Base-by-base conservation (phyloP, 2,888 invertebrate species). In the Acleris cristana region DNA sequence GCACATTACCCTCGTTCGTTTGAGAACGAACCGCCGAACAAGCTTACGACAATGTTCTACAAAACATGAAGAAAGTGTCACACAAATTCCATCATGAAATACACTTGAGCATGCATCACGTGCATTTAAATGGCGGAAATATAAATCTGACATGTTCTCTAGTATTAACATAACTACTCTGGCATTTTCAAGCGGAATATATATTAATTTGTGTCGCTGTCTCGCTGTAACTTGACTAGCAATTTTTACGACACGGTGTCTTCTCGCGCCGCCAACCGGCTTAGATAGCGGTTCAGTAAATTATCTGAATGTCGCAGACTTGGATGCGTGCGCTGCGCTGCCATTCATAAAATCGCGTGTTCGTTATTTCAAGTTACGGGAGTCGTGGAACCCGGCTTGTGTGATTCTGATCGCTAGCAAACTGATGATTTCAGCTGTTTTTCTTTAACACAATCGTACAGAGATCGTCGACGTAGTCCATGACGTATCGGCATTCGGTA, bases 291-390 rank as follows among this genome's bases (percentile, higher is more conserved):
- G 58, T 70, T 51, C 67, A 64, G 64, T 58, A 58, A 57, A 61
- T 70, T 70, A 70, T 64, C 70, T 67, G 69, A 61, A 73, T 68
- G 73, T 71, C 72, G 70, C 67, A 72, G 72, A 71, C 66, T 68
- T 76, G 75, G 76, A 79, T 78, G 77, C 73, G 74, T 40, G 40
- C 14, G 40, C 14, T 14, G 40, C 79, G 80, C 76, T 73, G 74
- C 79, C 82, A 85, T 83, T 84, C 79, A 80, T 75, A 81, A 77
- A 80, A 82, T 84, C 79, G 81, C 81, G 82, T 82, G 82, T 78
- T 78, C 73, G 72, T 73, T 74, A 76, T 79, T 79, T 79, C 78
- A 72, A 77, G 82, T 86, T 86, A 84, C 83, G 83, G 82, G 83
- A 85, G 85, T 83, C 80, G 78, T 81, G 84, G 76, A 80, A 82